Evolutionary conservation across 1,140 invertebrate genomes (phyloP).

Genomic region (Drusus annulatus): DNA sequence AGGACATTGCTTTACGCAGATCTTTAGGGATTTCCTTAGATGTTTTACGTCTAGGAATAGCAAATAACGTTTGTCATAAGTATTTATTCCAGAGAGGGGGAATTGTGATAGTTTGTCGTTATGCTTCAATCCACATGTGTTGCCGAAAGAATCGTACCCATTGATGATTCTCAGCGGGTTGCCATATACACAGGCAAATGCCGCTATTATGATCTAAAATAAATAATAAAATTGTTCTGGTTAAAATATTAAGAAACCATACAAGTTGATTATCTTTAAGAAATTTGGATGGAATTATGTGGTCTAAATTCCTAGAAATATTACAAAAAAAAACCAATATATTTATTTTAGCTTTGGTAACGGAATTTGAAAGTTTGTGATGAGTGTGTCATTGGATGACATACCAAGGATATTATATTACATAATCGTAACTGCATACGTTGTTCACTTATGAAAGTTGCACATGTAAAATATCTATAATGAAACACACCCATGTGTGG

Average conservation of each 20-base stretch:
- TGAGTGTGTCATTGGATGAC: slow-evolving; percentile 56
- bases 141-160: slow-evolving; percentile 97
- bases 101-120: slow-evolving; percentile 83
- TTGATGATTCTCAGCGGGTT: slow-evolving; percentile 90
- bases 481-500: no score
- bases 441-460: background rate
- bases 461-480: no score
- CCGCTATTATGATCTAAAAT: slow-evolving; percentile 85
- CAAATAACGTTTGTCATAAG: slow-evolving; percentile 84
- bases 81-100: slow-evolving; percentile 85
- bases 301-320: background rate
- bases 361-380: slow-evolving; percentile 58
- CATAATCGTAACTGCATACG: background rate
- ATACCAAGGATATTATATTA: slow-evolving; percentile 7
- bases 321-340: slow-evolving; percentile 45
- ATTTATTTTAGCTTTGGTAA: slow-evolving; percentile 60
- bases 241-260: background rate
- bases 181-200: slow-evolving; percentile 91
- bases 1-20: slow-evolving; percentile 93
- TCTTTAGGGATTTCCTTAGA: slow-evolving; percentile 83
- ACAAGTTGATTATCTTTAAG: no score
- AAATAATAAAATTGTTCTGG: slow-evolving; percentile 52
- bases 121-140: slow-evolving; percentile 90
- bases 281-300: background rate
- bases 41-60: slow-evolving; percentile 89